Percentiles rank a stretch among this genome's conserved stretches.
Conservation (phyloP, 37 sponge, comb jelly and placozoan genomes). For the Ephydatia muelleri region DNA sequence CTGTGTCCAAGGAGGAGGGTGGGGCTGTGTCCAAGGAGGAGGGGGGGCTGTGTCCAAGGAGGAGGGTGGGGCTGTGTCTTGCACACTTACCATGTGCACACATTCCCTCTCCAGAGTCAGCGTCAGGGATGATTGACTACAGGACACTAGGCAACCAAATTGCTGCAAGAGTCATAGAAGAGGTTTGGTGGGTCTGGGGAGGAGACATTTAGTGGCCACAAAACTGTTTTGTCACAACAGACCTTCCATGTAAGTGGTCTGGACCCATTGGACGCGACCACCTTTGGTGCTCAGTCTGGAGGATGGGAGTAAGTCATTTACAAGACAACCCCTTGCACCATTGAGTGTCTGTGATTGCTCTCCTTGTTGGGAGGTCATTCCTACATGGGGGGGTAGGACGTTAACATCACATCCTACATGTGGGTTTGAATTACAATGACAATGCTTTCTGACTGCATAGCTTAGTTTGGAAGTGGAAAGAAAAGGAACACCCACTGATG, state of each 20-base stretch:
- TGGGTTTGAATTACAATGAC: too few species aligned
- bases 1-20: too few species aligned
- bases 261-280: conserved; percentile 36
- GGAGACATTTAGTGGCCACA: not conserved
- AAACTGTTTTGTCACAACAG: not conserved
- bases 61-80: too few species aligned
- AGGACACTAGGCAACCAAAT: conserved; percentile 78
- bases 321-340: too few species aligned
- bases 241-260: conserved; percentile 53
- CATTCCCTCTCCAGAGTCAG: conserved; percentile 21
- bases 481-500: too few species aligned
- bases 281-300: conserved; percentile 29
- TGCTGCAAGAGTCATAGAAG: conserved; percentile 69
- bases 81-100: not conserved
- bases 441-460: too few species aligned
- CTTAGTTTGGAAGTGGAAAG: too few species aligned
- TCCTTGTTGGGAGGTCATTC: too few species aligned
- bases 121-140: conserved; percentile 54
- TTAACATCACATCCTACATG: too few species aligned
- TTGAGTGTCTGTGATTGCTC: not conserved
- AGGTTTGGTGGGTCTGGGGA: conserved; percentile 43
- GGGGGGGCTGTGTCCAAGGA: too few species aligned
- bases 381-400: too few species aligned
- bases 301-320: conserved; percentile 86
- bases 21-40: too few species aligned